These are phyloP conservation scores for Pterophyllum scalare DNA, from an alignment of 2,113 vertebrate species.

Conservation along the genomic window DNA sequence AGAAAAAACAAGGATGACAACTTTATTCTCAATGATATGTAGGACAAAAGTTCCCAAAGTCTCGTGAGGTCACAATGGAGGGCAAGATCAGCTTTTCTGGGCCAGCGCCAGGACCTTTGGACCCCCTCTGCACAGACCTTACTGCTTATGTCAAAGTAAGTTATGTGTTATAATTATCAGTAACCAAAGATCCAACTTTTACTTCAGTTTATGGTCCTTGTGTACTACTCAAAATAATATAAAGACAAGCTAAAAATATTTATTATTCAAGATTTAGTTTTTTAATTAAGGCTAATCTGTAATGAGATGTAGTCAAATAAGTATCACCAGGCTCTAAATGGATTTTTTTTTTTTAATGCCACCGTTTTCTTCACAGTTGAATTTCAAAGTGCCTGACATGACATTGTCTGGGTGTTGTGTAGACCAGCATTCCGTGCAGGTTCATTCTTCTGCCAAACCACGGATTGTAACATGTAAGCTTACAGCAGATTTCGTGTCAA, in stretches of 20 bases:
- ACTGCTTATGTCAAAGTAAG: conserved; percentile 93
- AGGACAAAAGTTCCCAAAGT: conserved; percentile 96
- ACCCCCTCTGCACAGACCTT: conserved; percentile 86
- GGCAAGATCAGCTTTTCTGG: conserved; percentile 86
- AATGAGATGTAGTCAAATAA: neutral
- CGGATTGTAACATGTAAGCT: conserved; percentile 88
- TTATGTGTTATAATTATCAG: neutral
- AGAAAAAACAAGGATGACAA: neutral
- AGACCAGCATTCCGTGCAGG: conserved; percentile 92
- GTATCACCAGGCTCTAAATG: neutral
- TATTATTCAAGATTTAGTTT: neutral
- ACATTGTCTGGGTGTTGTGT: conserved; percentile 92
- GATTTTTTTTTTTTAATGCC: neutral
- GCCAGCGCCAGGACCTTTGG: conserved; percentile 77
- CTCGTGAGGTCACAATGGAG: conserved; percentile 87
- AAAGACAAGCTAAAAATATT: accelerated
- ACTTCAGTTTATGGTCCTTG: neutral
- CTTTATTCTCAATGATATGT: conserved; percentile 26
- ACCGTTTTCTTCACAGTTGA: conserved; percentile 79
- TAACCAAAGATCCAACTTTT: neutral
- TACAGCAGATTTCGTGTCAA: neutral
- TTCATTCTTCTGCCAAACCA: conserved; percentile 90
- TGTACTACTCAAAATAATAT: neutral
- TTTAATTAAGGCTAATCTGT: neutral
- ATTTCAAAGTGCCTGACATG: conserved; percentile 91